phyloP scores from a whole-genome alignment of 2,888 invertebrate genomes.

The Chrysomela aeneicollis region DNA sequence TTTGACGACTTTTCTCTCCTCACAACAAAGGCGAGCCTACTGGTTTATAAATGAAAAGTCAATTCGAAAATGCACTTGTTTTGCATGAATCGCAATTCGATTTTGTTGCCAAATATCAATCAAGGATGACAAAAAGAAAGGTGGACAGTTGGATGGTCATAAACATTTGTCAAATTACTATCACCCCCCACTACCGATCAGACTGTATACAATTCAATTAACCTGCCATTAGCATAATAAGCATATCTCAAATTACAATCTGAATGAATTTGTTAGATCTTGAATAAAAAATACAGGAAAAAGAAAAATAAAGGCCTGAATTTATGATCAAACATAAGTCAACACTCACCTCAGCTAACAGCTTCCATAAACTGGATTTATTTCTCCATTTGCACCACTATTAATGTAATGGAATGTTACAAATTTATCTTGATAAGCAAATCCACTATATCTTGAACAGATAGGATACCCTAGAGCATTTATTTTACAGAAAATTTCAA shows the following conservation, averaged over 20 bases:
- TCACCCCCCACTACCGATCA: slow-evolving; percentile 48
- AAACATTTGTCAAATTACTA: slow-evolving; percentile 54
- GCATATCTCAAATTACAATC: slow-evolving; percentile 29
- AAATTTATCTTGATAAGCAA: slow-evolving; percentile 33
- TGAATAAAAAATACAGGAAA: background rate
- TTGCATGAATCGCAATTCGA: slow-evolving; percentile 4
- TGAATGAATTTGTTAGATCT: background rate
- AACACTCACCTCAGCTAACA: slow-evolving; percentile 52
- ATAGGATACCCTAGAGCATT: slow-evolving; percentile 32
- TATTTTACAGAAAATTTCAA: slow-evolving; percentile 44
- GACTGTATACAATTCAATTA: slow-evolving; percentile 57
- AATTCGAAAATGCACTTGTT: background rate
- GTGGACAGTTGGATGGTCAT: slow-evolving; percentile 42
- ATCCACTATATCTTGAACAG: slow-evolving; percentile 11
- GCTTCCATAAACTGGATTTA: slow-evolving; percentile 50
- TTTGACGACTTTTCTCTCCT: slow-evolving; percentile 32
- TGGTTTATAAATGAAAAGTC: slow-evolving; percentile 29
- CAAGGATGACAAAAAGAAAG: slow-evolving; percentile 29
- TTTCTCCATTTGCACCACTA: slow-evolving; percentile 25
- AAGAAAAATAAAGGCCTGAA: slow-evolving; percentile 23
- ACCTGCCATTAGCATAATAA: slow-evolving; percentile 55
- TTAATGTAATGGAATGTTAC: slow-evolving; percentile 24
- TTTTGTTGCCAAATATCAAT: slow-evolving; percentile 20
- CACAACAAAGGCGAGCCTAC: slow-evolving; percentile 34
- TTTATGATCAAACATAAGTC: slow-evolving; percentile 29